Percentiles rank a stretch among this genome's conserved stretches.
These are phyloP conservation scores for Helarctos malayanus DNA, from an alignment of 2,797 vertebrate species.

Conservation along the genomic window DNA sequence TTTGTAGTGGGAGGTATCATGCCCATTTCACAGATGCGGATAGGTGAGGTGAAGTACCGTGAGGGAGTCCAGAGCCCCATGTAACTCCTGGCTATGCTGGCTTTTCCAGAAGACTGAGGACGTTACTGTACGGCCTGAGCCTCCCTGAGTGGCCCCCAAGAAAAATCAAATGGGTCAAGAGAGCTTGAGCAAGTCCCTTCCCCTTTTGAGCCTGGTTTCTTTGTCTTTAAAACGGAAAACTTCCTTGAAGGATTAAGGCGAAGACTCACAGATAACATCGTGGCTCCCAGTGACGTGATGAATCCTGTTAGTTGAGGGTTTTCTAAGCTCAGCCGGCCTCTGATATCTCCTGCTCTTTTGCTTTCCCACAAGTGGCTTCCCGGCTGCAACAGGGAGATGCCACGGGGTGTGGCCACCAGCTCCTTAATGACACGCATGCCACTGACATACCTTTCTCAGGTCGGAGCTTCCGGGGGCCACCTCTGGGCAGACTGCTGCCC, in stretches of 20 bases:
- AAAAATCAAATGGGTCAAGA: not conserved
- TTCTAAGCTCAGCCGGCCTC: not conserved
- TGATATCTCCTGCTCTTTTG: not conserved
- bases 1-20: rapidly evolving
- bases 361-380: not conserved
- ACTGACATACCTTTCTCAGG: not conserved
- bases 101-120: not conserved
- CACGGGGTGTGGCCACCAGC: not conserved
- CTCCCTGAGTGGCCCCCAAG: not conserved
- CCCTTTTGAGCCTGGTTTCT: not conserved
- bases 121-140: not conserved
- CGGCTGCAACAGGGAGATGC: not conserved
- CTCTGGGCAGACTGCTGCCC: not conserved
- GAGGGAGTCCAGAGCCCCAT: not conserved
- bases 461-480: not conserved
- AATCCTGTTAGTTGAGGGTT: not conserved
- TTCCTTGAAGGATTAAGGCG: not conserved
- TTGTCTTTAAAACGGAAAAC: not conserved
- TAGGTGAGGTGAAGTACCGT: rapidly evolving
- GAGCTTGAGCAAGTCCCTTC: not conserved
- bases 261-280: not conserved
- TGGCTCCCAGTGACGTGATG: not conserved
- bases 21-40: not conserved
- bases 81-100: not conserved
- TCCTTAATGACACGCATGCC: not conserved